Percentiles rank a stretch among this genome's conserved stretches.
These are phyloP conservation scores for Sitodiplosis mosellana DNA, from an alignment of 1,140 invertebrate species.

Conservation along the genomic window DNA sequence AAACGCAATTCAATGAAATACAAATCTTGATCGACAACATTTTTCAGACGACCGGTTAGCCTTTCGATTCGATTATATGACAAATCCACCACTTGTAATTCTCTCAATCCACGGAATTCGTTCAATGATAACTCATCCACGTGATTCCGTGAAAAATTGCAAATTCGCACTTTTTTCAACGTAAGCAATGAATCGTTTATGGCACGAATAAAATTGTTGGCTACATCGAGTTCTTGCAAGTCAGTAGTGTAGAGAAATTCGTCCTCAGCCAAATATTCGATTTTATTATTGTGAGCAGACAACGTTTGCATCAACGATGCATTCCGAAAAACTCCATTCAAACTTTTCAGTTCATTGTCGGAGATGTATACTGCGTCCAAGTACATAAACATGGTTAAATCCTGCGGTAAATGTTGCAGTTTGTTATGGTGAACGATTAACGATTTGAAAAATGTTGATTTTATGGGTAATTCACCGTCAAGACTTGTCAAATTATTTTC, in stretches of 20 bases:
- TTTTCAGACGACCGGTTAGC: constrained; percentile 47
- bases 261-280: constrained; percentile 48
- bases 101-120: constrained; percentile 48
- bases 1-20: constrained; percentile 46
- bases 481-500: constrained; percentile 49
- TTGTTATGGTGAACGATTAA: constrained; percentile 53
- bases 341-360: constrained; percentile 42
- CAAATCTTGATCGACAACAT: constrained; percentile 50
- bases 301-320: constrained; percentile 41
- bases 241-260: constrained; percentile 49
- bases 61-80: constrained; percentile 52
- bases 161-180: constrained; percentile 38
- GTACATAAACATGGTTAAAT: constrained; percentile 41
- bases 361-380: constrained; percentile 50
- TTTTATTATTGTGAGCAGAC: constrained; percentile 47
- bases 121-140: constrained; percentile 55
- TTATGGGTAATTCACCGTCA: constrained; percentile 49
- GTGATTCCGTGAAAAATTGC: constrained; percentile 58
- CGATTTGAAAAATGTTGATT: constrained; percentile 39
- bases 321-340: constrained; percentile 49
- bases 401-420: constrained; percentile 43
- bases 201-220: constrained; percentile 45
- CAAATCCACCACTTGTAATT: constrained; percentile 45
- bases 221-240: constrained; percentile 44
- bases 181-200: constrained; percentile 55